Conservation (phyloP, 2,113 vertebrate genomes). For the Embiotoca jacksoni region DNA sequence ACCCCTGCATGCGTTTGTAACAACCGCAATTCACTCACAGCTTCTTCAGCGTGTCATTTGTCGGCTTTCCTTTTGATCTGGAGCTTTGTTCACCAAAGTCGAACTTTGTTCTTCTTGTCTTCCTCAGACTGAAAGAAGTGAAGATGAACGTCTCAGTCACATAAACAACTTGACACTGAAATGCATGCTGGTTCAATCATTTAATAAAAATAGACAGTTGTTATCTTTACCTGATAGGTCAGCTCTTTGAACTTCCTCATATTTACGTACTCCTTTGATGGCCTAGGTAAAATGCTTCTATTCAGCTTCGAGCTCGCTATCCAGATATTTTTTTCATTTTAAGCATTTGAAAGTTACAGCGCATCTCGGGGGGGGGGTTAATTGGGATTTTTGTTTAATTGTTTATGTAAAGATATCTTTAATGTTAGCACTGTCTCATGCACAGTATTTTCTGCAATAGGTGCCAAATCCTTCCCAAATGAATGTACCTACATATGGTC, state of each 20-base stretch:
- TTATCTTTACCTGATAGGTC: conserved; percentile 61
- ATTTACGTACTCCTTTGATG: conserved; percentile 63
- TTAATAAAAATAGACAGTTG: neutral
- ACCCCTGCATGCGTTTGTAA: neutral
- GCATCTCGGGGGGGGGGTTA: no score
- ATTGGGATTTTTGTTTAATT: no score
- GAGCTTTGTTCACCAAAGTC: conserved; percentile 68
- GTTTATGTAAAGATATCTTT: no score
- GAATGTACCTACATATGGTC: no score
- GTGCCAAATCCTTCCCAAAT: no score
- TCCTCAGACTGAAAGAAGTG: conserved; percentile 55
- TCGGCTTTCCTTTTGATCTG: conserved; percentile 68
- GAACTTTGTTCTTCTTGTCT: conserved; percentile 68
- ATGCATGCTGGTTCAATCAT: rapidly evolving
- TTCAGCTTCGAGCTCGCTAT: conserved; percentile 61
- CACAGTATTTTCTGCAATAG: no score
- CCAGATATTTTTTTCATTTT: conserved; percentile 33
- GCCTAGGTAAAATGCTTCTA: conserved; percentile 56
- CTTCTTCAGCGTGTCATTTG: conserved; percentile 63
- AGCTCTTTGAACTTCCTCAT: conserved; percentile 69
- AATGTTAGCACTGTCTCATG: no score
- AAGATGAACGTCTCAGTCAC: neutral
- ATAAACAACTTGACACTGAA: neutral
- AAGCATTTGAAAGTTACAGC: neutral
- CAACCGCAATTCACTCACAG: conserved; percentile 49